These are phyloP conservation scores for Oplegnathus fasciatus DNA, from an alignment of 2,113 vertebrate species.

Conservation along the genomic window DNA sequence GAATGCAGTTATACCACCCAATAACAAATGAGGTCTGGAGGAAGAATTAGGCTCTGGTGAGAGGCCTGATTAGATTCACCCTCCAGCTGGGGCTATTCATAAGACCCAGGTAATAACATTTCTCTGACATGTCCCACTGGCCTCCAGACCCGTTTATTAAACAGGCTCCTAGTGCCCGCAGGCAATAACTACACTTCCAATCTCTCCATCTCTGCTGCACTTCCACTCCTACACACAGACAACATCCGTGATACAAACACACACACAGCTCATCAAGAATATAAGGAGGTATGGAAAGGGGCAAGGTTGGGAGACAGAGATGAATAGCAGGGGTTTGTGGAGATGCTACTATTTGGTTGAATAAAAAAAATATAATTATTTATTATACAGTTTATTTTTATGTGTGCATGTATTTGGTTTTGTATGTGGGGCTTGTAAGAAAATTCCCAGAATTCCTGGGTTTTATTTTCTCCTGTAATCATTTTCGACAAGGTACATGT, in stretches of 20 bases:
- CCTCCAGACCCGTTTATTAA: slow-evolving; percentile 76
- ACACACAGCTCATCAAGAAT: slow-evolving; percentile 4
- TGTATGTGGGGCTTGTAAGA: background rate
- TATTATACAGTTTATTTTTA: background rate
- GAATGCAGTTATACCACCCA: slow-evolving; percentile 30
- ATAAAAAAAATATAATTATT: background rate
- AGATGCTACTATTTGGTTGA: background rate
- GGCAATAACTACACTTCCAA: slow-evolving; percentile 73
- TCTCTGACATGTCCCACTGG: slow-evolving; percentile 77
- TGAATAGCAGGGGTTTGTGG: background rate
- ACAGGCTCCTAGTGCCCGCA: slow-evolving; percentile 63
- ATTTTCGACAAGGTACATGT: background rate
- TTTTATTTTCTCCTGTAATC: background rate
- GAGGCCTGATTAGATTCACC: slow-evolving; percentile 69
- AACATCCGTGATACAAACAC: slow-evolving; percentile 14
- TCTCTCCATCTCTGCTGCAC: slow-evolving; percentile 52
- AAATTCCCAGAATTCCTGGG: background rate
- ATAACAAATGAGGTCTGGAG: slow-evolving; percentile 64
- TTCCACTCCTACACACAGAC: slow-evolving; percentile 33
- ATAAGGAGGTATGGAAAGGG: background rate
- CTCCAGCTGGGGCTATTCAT: slow-evolving; percentile 75
- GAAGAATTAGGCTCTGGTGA: slow-evolving; percentile 58
- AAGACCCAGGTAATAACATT: slow-evolving; percentile 80
- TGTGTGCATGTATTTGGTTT: background rate
- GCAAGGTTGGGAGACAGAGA: background rate